Percentiles rank a stretch among this genome's conserved stretches.
Conservation (phyloP, 2,113 vertebrate genomes). For the Pao palembangensis region DNA sequence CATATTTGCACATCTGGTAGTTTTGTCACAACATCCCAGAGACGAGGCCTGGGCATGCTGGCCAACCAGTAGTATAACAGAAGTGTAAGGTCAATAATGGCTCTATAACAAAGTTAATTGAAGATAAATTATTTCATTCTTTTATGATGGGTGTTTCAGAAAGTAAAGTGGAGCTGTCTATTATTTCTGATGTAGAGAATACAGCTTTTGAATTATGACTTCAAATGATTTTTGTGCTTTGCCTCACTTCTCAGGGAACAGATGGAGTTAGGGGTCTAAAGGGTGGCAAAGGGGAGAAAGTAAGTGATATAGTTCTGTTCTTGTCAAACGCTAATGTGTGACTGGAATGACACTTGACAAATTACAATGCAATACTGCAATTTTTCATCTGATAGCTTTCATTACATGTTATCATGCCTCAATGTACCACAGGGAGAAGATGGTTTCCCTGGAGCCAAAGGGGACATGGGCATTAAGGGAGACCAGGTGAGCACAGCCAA, state of each 20-base stretch:
- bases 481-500: slow-evolving; percentile 77
- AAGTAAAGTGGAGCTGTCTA: background rate
- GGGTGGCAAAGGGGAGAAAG: slow-evolving; percentile 89
- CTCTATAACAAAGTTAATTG: slow-evolving; percentile 9
- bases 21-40: slow-evolving; percentile 2
- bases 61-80: slow-evolving; percentile 29
- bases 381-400: slow-evolving; percentile 15
- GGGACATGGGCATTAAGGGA: slow-evolving; percentile 85
- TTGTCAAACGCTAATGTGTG: slow-evolving; percentile 8
- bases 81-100: slow-evolving; percentile 36
- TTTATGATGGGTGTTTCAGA: slow-evolving; percentile 14
- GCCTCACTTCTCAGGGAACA: slow-evolving; percentile 76
- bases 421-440: slow-evolving; percentile 83
- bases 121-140: slow-evolving; percentile 26
- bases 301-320: slow-evolving; percentile 53
- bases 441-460: slow-evolving; percentile 89
- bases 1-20: background rate
- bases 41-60: background rate
- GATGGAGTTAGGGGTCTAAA: slow-evolving; percentile 86
- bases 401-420: slow-evolving; percentile 16
- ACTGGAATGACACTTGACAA: slow-evolving; percentile 6
- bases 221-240: background rate
- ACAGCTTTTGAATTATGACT: background rate
- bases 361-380: slow-evolving; percentile 17
- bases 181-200: background rate